Conservation (phyloP, 2,797 vertebrate genomes). For the Manis crassicaudata region DNA sequence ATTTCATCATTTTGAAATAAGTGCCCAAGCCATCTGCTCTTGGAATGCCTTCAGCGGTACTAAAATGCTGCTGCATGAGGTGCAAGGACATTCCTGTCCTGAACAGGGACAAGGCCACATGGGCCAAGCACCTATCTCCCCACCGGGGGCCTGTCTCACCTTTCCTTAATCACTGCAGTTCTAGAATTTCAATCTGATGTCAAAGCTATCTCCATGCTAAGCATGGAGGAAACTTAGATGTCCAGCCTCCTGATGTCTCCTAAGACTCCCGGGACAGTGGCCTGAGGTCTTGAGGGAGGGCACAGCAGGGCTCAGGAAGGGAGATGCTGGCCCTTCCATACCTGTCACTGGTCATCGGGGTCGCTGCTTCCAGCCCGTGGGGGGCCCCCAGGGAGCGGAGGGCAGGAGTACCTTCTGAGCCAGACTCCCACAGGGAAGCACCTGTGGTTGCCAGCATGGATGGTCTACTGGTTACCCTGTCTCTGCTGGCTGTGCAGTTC, state of each 20-base stretch:
- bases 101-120: fast-evolving
- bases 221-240: neutral
- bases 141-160: neutral
- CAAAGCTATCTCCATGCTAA: neutral
- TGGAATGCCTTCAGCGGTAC: neutral
- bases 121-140: neutral
- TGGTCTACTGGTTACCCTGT: fast-evolving
- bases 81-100: neutral
- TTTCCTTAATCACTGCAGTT: neutral
- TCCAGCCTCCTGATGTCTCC: neutral
- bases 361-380: neutral
- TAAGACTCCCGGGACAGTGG: fast-evolving
- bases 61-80: neutral
- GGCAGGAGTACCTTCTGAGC: neutral
- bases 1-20: neutral
- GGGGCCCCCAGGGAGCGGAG: neutral
- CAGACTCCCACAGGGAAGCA: neutral
- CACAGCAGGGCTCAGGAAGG: neutral
- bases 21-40: neutral
- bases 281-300: neutral
- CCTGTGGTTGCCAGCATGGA: fast-evolving
- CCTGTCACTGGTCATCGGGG: neutral
- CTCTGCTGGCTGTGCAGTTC: neutral
- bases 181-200: neutral
- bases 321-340: neutral